Conservation (phyloP, 2,888 invertebrate genomes). For the Sipha maydis region DNA sequence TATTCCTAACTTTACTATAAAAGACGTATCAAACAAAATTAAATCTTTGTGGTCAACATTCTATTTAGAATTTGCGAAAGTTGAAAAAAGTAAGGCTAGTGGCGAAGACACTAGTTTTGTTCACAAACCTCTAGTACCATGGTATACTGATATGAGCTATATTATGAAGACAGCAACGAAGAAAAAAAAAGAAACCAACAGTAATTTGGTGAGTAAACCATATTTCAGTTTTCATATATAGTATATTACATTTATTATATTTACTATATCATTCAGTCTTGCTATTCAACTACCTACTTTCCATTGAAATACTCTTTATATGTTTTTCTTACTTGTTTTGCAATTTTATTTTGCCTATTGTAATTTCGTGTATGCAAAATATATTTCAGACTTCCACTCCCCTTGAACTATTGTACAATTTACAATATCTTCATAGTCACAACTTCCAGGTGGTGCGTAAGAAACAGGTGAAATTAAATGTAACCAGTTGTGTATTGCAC, state of each 20-base stretch:
- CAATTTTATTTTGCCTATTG: slow-evolving; percentile 62
- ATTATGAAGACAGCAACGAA: slow-evolving; percentile 33
- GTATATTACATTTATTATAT: background rate
- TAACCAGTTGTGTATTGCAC: slow-evolving; percentile 41
- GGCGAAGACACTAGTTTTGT: slow-evolving; percentile 19
- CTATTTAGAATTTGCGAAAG: no score
- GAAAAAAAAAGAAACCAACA: slow-evolving; percentile 33
- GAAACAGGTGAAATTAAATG: background rate
- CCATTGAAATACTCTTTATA: slow-evolving; percentile 63
- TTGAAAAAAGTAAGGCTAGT: background rate
- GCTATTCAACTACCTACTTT: slow-evolving; percentile 63
- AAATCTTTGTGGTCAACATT: no score
- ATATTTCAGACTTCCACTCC: slow-evolving; percentile 49
- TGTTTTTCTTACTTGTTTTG: slow-evolving; percentile 58
- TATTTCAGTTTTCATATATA: slow-evolving; percentile 4
- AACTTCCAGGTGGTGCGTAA: slow-evolving; percentile 5
- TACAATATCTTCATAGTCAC: slow-evolving; percentile 34
- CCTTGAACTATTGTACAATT: slow-evolving; percentile 39
- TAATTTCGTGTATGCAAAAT: slow-evolving; percentile 66
- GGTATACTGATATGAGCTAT: slow-evolving; percentile 29
- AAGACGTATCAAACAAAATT: no score
- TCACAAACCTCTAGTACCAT: slow-evolving; percentile 41
- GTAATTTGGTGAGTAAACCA: slow-evolving; percentile 32
- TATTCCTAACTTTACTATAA: no score
- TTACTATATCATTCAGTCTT: slow-evolving; percentile 47